phyloP scores from a whole-genome alignment of 2,888 invertebrate genomes.

The Podotricha telesiphe region DNA sequence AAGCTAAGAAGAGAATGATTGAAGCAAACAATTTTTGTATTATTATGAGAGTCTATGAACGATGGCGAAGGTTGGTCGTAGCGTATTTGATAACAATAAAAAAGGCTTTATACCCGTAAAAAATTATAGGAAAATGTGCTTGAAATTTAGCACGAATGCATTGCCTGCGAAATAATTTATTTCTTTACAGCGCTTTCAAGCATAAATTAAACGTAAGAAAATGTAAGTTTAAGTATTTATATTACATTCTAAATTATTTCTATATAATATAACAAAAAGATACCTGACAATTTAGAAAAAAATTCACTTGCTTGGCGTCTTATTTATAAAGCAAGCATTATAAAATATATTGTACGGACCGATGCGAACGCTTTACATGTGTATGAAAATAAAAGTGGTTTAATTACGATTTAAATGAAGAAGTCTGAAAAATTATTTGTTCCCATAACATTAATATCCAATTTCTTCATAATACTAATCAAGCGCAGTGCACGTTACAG shows the following conservation, averaged over 20 bases:
- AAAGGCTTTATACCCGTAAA: not conserved
- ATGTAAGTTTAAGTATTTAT: not conserved
- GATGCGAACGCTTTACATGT: too few species aligned
- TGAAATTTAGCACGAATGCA: not conserved
- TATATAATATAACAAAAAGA: constrained; percentile 40
- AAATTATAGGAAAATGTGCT: not conserved
- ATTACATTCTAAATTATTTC: not conserved
- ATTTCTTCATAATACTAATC: not conserved
- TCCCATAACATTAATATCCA: constrained; percentile 52
- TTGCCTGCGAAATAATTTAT: not conserved
- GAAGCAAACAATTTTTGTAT: constrained; percentile 1
- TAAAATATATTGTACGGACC: too few species aligned
- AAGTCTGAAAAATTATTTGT: constrained; percentile 53
- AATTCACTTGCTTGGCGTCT: too few species aligned
- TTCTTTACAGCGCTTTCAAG: too few species aligned
- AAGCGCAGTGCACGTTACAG: not conserved
- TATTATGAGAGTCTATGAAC: constrained; percentile 9
- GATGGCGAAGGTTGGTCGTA: not conserved
- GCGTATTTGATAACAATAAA: constrained; percentile 3
- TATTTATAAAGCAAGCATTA: too few species aligned
- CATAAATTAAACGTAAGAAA: not conserved
- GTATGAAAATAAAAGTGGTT: constrained; percentile 15
- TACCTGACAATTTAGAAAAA: too few species aligned
- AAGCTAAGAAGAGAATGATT: constrained; percentile 5
- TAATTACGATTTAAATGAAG: constrained; percentile 61